Conservation (phyloP, 2,797 vertebrate genomes). For the Setipinna tenuifilis region DNA sequence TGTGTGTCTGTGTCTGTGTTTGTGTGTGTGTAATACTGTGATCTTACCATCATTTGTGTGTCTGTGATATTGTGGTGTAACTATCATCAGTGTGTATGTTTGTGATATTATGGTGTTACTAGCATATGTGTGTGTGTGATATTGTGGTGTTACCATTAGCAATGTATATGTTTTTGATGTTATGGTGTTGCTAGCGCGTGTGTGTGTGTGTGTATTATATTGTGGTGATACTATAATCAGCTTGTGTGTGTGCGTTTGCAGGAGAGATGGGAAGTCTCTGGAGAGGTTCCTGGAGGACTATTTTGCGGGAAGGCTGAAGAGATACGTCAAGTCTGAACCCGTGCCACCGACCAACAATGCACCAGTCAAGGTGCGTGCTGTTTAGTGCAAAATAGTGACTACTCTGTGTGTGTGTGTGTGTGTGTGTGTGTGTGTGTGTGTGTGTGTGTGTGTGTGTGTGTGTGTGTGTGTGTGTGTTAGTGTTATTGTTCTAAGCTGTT, state of each 20-base stretch:
- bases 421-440: background rate
- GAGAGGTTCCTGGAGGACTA: constrained; percentile 65
- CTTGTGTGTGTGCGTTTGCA: constrained; percentile 47
- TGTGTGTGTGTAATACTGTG: background rate
- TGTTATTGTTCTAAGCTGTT: background rate
- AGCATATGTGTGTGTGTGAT: background rate
- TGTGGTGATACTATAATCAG: background rate
- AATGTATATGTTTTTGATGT: background rate
- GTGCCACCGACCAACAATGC: constrained; percentile 57
- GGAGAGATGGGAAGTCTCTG: constrained; percentile 68
- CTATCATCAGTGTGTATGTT: background rate
- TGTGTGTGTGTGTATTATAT: background rate
- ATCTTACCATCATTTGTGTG: constrained; percentile 35
- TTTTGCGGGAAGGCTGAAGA: constrained; percentile 60
- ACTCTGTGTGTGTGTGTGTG: background rate
- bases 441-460: background rate
- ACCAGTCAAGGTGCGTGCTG: constrained; percentile 59
- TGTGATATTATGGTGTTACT: too few species aligned
- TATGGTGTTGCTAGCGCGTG: too few species aligned
- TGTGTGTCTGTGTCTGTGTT: background rate
- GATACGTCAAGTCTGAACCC: constrained; percentile 63
- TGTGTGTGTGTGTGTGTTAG: background rate
- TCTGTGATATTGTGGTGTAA: background rate
- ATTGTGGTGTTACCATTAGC: too few species aligned
- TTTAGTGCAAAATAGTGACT: constrained; percentile 1